Base-by-base conservation (phyloP, 2,113 vertebrate genomes). In the Lepisosteus oculatus region DNA sequence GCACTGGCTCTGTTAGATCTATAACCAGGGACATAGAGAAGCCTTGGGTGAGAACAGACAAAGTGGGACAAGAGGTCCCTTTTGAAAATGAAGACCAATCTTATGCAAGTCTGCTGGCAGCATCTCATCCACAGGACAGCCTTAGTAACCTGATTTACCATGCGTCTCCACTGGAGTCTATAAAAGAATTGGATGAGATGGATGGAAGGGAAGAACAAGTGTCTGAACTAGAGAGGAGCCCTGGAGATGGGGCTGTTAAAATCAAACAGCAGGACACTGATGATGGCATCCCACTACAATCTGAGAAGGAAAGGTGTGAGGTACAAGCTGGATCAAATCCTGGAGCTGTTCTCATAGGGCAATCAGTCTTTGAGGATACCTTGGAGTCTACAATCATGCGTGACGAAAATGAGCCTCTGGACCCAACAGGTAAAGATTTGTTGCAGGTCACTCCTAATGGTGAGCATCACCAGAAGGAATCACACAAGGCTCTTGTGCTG, bases 151-250 rank as follows among this genome's bases (percentile, higher is more conserved):
- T 71, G 68, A 17, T 17, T 61, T 70, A 67, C 3, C 78, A 57
- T 64, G 41, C 43, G 8, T 79, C 73, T 15, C 78, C 80, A 8
- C 51, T 82, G 64, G 72, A 79, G 61, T 76, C 78, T 9, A 79
- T 82, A 3, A 78, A 51, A 63, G 78, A 79, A 65, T 61, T 79
- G 61, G 74, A 72, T 29, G 78, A 82, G 56, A 65, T 67, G 2
- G 77, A 79, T n/a, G 77, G 71, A 3, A 43, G 4, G 1, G 5
- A n/a, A 45, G 13, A 54, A 4, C 7, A 47, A 14, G 56, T 42
- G 3, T 65, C 63, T 67, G 77, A 72, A 55, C 17, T 59, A 3
- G 71, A 59, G n/a, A 61, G 72, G 11, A 63, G 66, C 11, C 69
- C 67, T 7, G 73, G 69, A 9, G 80, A 77, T 8, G 71, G 80